These are phyloP conservation scores for Nycticryphes semicollaris DNA, from an alignment of 2,113 vertebrate genomes.

Conservation along the genomic window DNA sequence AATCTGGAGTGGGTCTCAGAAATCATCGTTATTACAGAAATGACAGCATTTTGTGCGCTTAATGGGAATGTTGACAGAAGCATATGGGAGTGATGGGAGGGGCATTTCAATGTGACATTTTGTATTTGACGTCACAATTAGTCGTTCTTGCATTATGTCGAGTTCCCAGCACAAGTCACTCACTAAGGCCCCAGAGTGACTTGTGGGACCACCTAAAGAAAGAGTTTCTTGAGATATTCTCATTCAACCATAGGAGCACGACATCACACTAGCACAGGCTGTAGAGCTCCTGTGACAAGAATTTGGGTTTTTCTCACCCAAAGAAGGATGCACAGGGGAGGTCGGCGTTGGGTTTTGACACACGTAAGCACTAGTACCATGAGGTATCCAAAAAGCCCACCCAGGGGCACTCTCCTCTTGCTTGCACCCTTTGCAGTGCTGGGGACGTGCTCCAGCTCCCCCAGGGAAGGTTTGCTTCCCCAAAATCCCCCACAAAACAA, in stretches of 20 bases:
- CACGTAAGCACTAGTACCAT: fast-evolving
- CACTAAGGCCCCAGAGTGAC: background rate
- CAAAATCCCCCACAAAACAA: background rate
- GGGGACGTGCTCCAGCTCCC: background rate
- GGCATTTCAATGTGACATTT: background rate
- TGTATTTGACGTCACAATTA: background rate
- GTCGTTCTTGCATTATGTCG: too few relatives aligned
- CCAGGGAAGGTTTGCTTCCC: background rate
- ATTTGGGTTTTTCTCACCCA: background rate
- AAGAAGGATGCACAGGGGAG: fast-evolving
- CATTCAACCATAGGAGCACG: fast-evolving
- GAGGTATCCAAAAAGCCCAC: background rate
- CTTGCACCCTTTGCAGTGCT: background rate
- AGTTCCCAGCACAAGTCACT: background rate
- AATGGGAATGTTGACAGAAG: background rate
- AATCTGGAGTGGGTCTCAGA: background rate
- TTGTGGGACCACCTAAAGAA: too few relatives aligned
- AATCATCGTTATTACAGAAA: background rate
- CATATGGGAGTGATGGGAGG: background rate
- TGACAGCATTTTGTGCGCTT: fast-evolving
- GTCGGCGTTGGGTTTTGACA: fast-evolving
- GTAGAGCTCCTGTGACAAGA: fast-evolving
- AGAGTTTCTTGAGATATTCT: fast-evolving
- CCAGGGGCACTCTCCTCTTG: too few relatives aligned
- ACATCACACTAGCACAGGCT: background rate